These are phyloP conservation scores for Sarcophaga bullata DNA, from an alignment of 1,140 invertebrate genomes.

Conservation along the genomic window DNA sequence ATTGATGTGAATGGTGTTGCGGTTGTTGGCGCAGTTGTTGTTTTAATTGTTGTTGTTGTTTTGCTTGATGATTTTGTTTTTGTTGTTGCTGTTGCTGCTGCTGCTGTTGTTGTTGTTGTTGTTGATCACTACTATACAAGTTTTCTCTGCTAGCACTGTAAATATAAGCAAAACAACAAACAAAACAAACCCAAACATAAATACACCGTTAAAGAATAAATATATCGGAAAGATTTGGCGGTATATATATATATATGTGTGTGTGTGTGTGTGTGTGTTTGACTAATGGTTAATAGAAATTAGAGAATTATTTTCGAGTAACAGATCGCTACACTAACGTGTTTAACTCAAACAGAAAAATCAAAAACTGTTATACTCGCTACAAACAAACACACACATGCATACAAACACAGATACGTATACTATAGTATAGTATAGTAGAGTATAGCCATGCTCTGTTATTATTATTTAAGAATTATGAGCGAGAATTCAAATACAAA, in stretches of 20 bases:
- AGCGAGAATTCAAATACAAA: too few species aligned
- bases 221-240: not conserved
- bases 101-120: constrained; percentile 54
- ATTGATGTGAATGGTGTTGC: constrained; percentile 62
- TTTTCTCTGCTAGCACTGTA: constrained; percentile 63
- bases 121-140: constrained; percentile 61
- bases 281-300: too few species aligned
- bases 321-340: too few species aligned
- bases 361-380: too few species aligned
- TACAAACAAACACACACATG: too few species aligned
- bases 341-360: too few species aligned
- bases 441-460: too few species aligned
- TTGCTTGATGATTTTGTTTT: constrained; percentile 42
- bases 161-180: constrained; percentile 43
- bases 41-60: constrained; percentile 43
- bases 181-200: constrained; percentile 35
- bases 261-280: not conserved
- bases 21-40: constrained; percentile 47
- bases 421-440: too few species aligned
- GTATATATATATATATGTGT: not conserved
- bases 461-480: too few species aligned
- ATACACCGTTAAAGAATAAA: constrained; percentile 28
- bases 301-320: too few species aligned
- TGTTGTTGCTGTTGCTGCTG: constrained; percentile 50
- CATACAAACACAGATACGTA: too few species aligned